phyloP scores from a whole-genome alignment of 2,113 vertebrate genomes.

The Dendropsophus ebraccatus region DNA sequence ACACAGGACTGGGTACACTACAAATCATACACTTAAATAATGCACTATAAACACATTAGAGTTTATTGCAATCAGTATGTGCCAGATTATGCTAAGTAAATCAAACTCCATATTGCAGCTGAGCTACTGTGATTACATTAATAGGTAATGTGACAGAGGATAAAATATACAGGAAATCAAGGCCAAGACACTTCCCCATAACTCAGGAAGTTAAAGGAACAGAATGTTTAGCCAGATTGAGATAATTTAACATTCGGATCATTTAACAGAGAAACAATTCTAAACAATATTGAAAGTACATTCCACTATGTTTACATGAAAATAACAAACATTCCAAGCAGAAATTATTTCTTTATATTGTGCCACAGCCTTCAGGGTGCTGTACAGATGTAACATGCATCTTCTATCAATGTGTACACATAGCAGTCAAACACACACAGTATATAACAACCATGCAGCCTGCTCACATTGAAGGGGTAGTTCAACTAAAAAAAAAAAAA shows the following conservation, averaged over 20 bases:
- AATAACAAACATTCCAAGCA: neutral
- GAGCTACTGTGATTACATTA: slow-evolving; percentile 18
- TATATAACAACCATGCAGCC: no score
- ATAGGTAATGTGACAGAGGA: neutral
- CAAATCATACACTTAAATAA: slow-evolving; percentile 26
- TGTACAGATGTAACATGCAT: neutral
- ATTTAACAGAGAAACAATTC: neutral
- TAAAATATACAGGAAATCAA: slow-evolving; percentile 8
- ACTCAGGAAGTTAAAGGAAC: neutral
- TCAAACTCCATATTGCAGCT: slow-evolving; percentile 33
- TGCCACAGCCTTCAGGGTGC: neutral
- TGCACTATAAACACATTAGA: slow-evolving; percentile 5
- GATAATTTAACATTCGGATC: no score
- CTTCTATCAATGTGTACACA: neutral
- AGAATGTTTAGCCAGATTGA: slow-evolving; percentile 5
- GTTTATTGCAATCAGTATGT: slow-evolving; percentile 26
- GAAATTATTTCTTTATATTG: neutral
- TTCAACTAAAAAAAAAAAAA: no score
- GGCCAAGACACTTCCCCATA: neutral
- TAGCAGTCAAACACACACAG: no score
- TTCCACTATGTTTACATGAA: neutral
- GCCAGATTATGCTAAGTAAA: slow-evolving; percentile 40
- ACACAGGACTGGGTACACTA: neutral
- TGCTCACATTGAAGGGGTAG: no score
- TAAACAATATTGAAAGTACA: neutral